Evolutionary conservation across 2,113 vertebrate genomes (phyloP).

Genomic region (Casuarius casuarius): DNA sequence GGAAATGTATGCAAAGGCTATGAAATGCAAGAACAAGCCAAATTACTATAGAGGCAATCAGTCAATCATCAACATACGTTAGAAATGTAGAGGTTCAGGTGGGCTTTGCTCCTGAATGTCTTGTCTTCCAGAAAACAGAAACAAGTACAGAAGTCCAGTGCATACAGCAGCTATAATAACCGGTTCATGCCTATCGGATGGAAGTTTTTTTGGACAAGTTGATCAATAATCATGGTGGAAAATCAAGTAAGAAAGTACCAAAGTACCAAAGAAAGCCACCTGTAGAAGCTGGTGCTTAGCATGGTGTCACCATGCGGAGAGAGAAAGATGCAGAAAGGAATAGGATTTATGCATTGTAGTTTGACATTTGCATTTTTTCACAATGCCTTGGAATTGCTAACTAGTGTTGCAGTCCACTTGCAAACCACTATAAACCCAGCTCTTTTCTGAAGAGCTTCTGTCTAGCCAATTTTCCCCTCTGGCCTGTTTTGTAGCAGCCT

Average conservation of each 20-base stretch:
- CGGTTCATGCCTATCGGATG: rapidly evolving
- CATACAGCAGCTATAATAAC: rapidly evolving
- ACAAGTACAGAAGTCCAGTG: not conserved
- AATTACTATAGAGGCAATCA: not conserved
- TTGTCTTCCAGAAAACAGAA: not conserved
- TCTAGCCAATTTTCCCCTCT: not conserved
- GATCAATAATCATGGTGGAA: not conserved
- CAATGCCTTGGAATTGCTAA: not conserved
- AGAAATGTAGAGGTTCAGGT: not conserved
- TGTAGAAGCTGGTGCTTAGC: not conserved
- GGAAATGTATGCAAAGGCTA: not conserved
- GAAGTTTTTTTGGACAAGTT: not conserved
- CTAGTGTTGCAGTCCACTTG: not conserved
- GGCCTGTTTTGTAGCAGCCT: not conserved
- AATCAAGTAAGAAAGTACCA: not conserved
- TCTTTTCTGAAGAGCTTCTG: not conserved
- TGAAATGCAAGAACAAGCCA: not conserved
- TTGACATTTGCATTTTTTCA: not conserved
- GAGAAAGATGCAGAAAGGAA: not conserved
- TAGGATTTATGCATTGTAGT: not conserved
- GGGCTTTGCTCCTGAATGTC: not conserved
- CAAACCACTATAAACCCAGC: not conserved
- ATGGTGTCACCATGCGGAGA: rapidly evolving
- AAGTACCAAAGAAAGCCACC: too few relatives aligned
- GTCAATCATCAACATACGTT: not conserved